These are phyloP conservation scores for Crematogaster levior DNA, from an alignment of 2,888 invertebrate species.

Conservation along the genomic window DNA sequence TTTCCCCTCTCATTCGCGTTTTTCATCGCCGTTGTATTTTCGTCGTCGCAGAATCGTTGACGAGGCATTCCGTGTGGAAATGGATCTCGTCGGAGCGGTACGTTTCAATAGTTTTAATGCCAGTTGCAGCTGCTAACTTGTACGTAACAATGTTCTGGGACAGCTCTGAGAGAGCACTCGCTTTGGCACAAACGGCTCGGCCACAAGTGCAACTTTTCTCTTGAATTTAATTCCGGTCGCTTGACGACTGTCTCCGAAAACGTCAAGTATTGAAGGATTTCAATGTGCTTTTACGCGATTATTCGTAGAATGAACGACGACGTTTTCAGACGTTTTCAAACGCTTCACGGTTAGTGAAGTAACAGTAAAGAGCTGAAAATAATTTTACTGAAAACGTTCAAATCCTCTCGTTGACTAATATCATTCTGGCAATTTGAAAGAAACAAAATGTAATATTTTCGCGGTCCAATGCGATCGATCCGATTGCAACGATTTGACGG, in stretches of 20 bases:
- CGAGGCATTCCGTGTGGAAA: conserved; percentile 31
- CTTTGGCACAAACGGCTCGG: conserved; percentile 36
- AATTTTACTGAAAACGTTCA: background rate
- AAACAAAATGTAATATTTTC: background rate
- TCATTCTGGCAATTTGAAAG: background rate
- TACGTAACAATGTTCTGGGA: conserved; percentile 27
- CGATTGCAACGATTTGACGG: conserved; percentile 11
- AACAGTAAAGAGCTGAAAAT: background rate
- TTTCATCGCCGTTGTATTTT: conserved; percentile 33
- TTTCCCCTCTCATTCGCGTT: background rate
- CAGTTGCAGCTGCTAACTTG: conserved; percentile 70
- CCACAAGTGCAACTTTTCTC: conserved; percentile 55
- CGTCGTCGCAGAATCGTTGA: conserved; percentile 13
- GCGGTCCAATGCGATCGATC: background rate
- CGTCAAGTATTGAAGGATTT: conserved; percentile 24
- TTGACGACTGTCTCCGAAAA: background rate
- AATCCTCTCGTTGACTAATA: background rate
- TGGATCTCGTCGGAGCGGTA: conserved; percentile 26
- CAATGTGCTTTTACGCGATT: background rate
- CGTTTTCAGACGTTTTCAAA: too few relatives aligned
- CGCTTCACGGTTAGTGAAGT: too few relatives aligned
- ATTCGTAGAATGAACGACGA: background rate
- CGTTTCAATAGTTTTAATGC: conserved; percentile 64
- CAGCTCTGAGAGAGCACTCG: conserved; percentile 23
- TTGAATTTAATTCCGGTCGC: conserved; percentile 58